Evolutionary conservation across 2,797 vertebrate species (phyloP), one percentile per base, ranked within the genome.

Genomic region (Crax fasciolata): DNA sequence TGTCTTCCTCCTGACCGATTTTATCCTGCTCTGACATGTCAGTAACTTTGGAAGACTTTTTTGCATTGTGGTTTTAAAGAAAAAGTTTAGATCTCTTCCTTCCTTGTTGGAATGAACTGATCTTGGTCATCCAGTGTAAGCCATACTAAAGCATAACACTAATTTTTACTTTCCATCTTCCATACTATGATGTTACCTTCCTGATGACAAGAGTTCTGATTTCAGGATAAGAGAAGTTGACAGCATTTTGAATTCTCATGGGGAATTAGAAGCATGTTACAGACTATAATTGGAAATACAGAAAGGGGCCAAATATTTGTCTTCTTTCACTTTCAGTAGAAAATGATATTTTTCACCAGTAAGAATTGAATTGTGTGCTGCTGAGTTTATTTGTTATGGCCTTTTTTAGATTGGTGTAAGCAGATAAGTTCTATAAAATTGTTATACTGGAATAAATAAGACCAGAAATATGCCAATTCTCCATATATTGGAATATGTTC

Each of bases 1-100:
- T 76, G 9, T 74, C 54, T 62, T 91, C 87, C n/a, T 58, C 32
- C 15, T 94, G 87, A 95, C 68, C 44, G 85, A 51, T 92, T 92
- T 95, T 83, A 84, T 77, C 16, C 49, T 39, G 21, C 79, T 85
- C 41, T 80, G 52, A 67, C 6, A 55, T 23, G 73, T 72, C 13
- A 54, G 59, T 32, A 84, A 77, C 84, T 82, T 88, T 49, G 58
- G 87, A 86, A 89, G 19, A 32, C 11, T 62, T 84, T 46, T 82
- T 0, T 86, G 46, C 4, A 11, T 66, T 90, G 46, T 57, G 12
- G 4, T 87, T 94, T 76, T 84, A 72, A 84, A 85, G 44, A 12
- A 58, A 89, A 73, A 71, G 21, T 66, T 80, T 43, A 91, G 87
- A 74, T 71, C 21, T 74, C 91, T 51, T 20, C 10, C 16, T 74